Evolutionary conservation across 2,797 vertebrate genomes (phyloP), one percentile per base, ranked within the genome.

Genomic region (Anas bahamensis): DNA sequence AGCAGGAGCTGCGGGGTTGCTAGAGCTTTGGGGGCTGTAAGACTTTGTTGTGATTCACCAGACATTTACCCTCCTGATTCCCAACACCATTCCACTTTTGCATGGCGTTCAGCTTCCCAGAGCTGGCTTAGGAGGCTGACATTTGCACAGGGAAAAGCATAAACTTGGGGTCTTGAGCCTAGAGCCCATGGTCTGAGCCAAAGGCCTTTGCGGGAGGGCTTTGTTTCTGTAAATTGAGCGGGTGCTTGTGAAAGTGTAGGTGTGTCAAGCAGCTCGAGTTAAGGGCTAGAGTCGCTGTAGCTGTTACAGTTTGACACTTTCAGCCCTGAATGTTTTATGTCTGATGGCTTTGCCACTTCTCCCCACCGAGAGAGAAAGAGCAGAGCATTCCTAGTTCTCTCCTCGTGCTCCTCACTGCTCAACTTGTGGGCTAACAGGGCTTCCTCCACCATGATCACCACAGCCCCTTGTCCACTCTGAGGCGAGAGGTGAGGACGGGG

Each of bases 251-350:
- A 35, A 57, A 71, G 24, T n/a, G 8, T 6, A 13, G 79, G 10
- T 17, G 24, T 23, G 6, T 5, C 0, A 4, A 46, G 65, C 26
- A 8, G 65, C 3, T 46, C 28, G 33, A 35, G 55, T 6, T 42
- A 0, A 17, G 26, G 1, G 50, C 16, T 7, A 9, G 55, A 19
- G 10, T 5, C 2, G 0, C 81, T 17, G 33, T 8, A 18, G 48
- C 16, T 1, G 3, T 42, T 17, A 70, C 4, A 57, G 19, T 29
- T 21, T 23, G 81, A 39, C 37, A 8, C 28, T 28, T 72, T 63
- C 50, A 70, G 50, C 46, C 18, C 50, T 33, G 41, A 28, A 24
- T 11, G 3, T n/a, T 10, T 22, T 46, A 17, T 17, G 14, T 29
- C 60, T 39, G 10, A 21, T 24, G 48, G 66, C 31, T 86, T 63